A percentile compares a stretch with the other conserved stretches of the same genome.
phyloP scores from a whole-genome alignment of 2,888 invertebrate species.

The Cerastis rubricosa region DNA sequence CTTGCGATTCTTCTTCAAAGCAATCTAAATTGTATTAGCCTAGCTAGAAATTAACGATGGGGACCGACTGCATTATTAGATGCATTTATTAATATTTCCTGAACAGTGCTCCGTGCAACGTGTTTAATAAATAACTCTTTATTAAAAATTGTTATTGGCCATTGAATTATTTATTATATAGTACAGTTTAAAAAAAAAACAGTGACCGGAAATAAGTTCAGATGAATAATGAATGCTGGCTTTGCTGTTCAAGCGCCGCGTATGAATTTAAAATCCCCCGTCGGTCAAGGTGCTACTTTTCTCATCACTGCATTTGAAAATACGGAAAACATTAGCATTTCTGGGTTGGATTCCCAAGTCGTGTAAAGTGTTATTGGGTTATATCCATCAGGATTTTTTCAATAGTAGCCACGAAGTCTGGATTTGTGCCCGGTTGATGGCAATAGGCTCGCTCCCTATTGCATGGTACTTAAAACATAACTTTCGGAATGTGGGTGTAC shows the following conservation, averaged over 20 bases:
- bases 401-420: neutral
- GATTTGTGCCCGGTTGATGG: neutral
- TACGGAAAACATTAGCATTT: neutral
- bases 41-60: constrained; percentile 17
- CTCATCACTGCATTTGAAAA: constrained; percentile 21
- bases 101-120: neutral
- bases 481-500: neutral
- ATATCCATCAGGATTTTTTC: neutral
- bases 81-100: constrained; percentile 21
- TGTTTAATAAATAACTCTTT: constrained; percentile 37
- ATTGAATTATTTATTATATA: constrained; percentile 5
- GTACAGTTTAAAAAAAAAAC: constrained; percentile 18
- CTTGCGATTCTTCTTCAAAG: neutral
- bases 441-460: neutral
- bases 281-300: constrained; percentile 32
- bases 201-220: constrained; percentile 49
- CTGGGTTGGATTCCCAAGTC: neutral
- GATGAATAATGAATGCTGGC: constrained; percentile 45
- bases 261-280: constrained; percentile 53
- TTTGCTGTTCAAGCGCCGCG: constrained; percentile 4
- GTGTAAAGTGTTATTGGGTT: neutral
- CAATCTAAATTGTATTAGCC: neutral
- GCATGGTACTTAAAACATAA: neutral
- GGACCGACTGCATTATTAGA: constrained; percentile 12
- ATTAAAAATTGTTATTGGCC: neutral